These are phyloP conservation scores for Rafetus swinhoei DNA, from an alignment of 2,113 vertebrate species.

Conservation along the genomic window DNA sequence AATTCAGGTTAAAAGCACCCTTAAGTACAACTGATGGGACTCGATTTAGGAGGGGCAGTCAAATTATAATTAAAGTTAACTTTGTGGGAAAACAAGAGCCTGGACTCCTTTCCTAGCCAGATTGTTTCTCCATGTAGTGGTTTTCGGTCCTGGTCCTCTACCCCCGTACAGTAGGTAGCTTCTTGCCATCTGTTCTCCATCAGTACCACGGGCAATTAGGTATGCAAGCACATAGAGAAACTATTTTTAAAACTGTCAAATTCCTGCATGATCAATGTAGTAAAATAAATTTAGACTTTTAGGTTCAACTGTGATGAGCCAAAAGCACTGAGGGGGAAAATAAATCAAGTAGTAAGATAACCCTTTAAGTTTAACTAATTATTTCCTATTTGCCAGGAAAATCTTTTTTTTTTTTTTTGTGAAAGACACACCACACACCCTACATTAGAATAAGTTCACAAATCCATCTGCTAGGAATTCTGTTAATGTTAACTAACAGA, in stretches of 20 bases:
- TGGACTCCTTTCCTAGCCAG: not conserved
- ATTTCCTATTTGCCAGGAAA: not conserved
- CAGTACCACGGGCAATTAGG: not conserved
- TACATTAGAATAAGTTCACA: not conserved
- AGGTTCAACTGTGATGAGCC: not conserved
- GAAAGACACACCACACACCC: not conserved
- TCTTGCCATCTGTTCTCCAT: not conserved
- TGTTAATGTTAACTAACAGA: not conserved
- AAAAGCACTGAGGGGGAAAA: not conserved
- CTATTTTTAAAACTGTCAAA: not conserved
- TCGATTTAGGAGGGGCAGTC: not conserved
- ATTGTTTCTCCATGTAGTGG: not conserved
- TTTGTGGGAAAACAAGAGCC: not conserved
- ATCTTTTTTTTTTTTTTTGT: not conserved
- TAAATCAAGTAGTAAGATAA: not conserved
- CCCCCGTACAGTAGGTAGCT: not conserved
- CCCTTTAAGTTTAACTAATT: not conserved
- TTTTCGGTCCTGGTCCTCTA: not conserved
- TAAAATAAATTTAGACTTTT: not conserved
- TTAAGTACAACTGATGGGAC: not conserved
- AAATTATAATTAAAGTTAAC: not conserved
- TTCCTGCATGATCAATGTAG: not conserved
- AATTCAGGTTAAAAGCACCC: not conserved
- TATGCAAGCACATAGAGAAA: not conserved
- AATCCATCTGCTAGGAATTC: no score